These are phyloP conservation scores for Onchidella celtica DNA, from an alignment of 2,888 invertebrate genomes.

Conservation along the genomic window DNA sequence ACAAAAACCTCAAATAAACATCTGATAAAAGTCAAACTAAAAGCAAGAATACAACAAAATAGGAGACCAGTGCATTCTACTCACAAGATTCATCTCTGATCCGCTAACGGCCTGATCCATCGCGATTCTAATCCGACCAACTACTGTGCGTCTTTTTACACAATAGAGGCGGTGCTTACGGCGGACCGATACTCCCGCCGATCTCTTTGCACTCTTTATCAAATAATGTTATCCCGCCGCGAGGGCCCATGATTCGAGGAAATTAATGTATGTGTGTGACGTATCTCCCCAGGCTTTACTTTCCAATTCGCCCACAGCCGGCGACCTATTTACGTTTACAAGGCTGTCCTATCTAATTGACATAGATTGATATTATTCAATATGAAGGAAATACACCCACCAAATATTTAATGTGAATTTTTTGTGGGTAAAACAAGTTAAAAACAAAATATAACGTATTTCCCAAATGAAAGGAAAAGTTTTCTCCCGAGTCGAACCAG, in stretches of 20 bases:
- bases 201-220: constrained; percentile 62
- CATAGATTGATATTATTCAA: background rate
- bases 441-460: background rate
- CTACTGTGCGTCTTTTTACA: constrained; percentile 50
- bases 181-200: constrained; percentile 53
- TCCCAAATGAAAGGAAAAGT: too few species aligned
- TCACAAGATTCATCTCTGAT: constrained; percentile 44
- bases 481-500: too few species aligned
- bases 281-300: constrained; percentile 37
- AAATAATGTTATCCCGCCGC: constrained; percentile 66
- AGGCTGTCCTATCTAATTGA: constrained; percentile 11
- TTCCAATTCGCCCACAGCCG: constrained; percentile 44
- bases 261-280: constrained; percentile 70
- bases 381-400: background rate
- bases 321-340: constrained; percentile 44
- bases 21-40: background rate
- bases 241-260: constrained; percentile 63
- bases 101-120: constrained; percentile 49
- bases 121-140: constrained; percentile 49
- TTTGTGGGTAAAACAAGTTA: background rate
- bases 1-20: background rate
- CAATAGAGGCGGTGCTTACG: constrained; percentile 53
- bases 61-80: constrained; percentile 34
- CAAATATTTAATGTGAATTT: background rate
- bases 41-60: background rate